A percentile compares a stretch with the other conserved stretches of the same genome.
Evolutionary conservation across 64 coral and sea anemone genomes (phyloP).

Genomic region (Dendrophyllia cribrosa): DNA sequence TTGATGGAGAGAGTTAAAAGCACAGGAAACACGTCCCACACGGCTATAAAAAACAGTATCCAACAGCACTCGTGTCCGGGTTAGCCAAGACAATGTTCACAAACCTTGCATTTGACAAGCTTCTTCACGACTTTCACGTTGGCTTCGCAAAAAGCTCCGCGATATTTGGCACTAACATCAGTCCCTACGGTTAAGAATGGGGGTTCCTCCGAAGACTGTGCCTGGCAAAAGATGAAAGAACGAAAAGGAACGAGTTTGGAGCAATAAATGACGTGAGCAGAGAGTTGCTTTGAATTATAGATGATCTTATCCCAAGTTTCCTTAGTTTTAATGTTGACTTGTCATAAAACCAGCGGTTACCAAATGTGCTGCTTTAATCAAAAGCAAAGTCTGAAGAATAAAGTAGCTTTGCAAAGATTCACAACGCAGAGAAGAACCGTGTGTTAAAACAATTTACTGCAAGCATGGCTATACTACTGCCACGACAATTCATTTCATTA

Average conservation of each 20-base stretch:
- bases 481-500: neutral
- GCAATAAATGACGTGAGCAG: constrained; percentile 94
- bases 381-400: constrained; percentile 15
- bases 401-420: neutral
- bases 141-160: constrained; percentile 99
- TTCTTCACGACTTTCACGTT: constrained; percentile 98
- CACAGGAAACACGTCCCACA: constrained; percentile 15
- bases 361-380: constrained; percentile 36
- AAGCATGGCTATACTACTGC: neutral
- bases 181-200: constrained; percentile 96
- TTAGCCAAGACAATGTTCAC: constrained; percentile 36
- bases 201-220: constrained; percentile 94
- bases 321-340: constrained; percentile 65
- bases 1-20: neutral
- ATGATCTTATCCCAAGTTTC: constrained; percentile 74
- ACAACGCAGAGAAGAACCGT: neutral
- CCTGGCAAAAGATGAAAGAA: constrained; percentile 71
- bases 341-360: constrained; percentile 76
- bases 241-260: constrained; percentile 68
- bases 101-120: constrained; percentile 98
- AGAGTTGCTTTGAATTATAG: constrained; percentile 95
- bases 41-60: constrained; percentile 4
- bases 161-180: constrained; percentile 99
- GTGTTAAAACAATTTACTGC: neutral
- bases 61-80: neutral